Base-by-base conservation (phyloP, 2,888 invertebrate species). In the Pecten maximus region DNA sequence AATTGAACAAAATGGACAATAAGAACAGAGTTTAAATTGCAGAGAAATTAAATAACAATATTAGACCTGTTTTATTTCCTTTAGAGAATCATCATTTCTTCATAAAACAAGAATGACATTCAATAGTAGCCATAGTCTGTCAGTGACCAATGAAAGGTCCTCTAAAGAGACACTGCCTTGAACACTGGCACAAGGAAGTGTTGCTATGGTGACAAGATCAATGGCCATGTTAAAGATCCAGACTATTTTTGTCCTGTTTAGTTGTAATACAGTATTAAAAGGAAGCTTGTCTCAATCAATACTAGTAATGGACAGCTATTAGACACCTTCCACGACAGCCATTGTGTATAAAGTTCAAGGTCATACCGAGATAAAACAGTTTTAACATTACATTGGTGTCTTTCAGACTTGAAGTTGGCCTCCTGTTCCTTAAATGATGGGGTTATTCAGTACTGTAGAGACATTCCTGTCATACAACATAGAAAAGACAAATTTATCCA, bases 211-310 rank as follows among this genome's bases (percentile, higher is more conserved):
- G 74, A 74, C 35, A 74, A 74, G 35, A 74, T 74, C 74, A 74
- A 74, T 74, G 74, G 8, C 74, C 74, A 35, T 74, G 74, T 35
- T 74, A 74, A 74, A 74, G 28, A 74, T 74, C 28, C 35, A 74
- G 74, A 74, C 74, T 74, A 74, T 74, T 74, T 74, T 74, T 74
- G 74, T 74, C 35, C 10, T 74, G 74, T 74, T 74, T 74, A 74
- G 74, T 74, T 74, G 74, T 74, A 74, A 74, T 74, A 74, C 74
- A 35, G 74, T 28, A 74, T 74, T 74, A 74, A 74, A 74, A 35
- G 74, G 74, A 74, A 35, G 35, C 74, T 74, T 74, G 74, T 74
- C 74, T 28, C 74, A 74, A 74, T 74, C 74, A 74, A 74, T 74
- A 74, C 23, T 35, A 35, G 28, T 28, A 74, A 74, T 74, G 74